Conservation (phyloP, 2,888 invertebrate genomes). For the Ophioninae sp. region DNA sequence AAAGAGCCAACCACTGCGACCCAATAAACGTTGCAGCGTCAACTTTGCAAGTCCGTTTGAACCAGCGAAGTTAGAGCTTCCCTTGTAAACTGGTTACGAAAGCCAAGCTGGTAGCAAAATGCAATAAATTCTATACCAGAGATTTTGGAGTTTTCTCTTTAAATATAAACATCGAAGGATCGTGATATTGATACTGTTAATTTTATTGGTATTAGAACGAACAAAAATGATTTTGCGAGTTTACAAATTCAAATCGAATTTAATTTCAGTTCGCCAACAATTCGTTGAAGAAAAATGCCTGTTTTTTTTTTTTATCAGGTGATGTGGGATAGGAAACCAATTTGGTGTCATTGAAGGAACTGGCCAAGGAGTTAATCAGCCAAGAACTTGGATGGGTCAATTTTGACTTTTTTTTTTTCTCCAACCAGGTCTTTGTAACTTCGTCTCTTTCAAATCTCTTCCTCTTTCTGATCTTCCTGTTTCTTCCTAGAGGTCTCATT, state of each 20-base stretch:
- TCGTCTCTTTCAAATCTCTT: neutral
- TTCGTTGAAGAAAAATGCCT: neutral
- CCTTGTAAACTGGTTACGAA: too few species aligned
- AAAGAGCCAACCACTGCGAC: too few species aligned
- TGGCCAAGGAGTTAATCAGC: constrained; percentile 70
- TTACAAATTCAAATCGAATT: neutral
- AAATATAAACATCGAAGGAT: too few species aligned
- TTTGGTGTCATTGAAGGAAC: constrained; percentile 67
- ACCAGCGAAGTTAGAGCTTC: too few species aligned
- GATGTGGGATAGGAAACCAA: constrained; percentile 58
- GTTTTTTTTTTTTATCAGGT: neutral
- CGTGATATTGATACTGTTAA: too few species aligned
- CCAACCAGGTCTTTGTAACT: neutral
- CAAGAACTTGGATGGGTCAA: constrained; percentile 38
- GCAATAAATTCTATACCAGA: too few species aligned
- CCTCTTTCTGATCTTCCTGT: neutral
- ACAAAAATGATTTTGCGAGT: too few species aligned
- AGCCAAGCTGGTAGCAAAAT: too few species aligned
- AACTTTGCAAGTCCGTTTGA: too few species aligned
- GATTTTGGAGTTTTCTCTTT: too few species aligned
- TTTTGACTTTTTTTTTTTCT: constrained; percentile 25
- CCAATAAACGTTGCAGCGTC: too few species aligned
- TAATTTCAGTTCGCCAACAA: constrained; percentile 1
- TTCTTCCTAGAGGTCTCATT: neutral
- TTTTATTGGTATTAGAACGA: too few species aligned